Conservation (phyloP, 2,797 vertebrate genomes). For the Dryobates pubescens region DNA sequence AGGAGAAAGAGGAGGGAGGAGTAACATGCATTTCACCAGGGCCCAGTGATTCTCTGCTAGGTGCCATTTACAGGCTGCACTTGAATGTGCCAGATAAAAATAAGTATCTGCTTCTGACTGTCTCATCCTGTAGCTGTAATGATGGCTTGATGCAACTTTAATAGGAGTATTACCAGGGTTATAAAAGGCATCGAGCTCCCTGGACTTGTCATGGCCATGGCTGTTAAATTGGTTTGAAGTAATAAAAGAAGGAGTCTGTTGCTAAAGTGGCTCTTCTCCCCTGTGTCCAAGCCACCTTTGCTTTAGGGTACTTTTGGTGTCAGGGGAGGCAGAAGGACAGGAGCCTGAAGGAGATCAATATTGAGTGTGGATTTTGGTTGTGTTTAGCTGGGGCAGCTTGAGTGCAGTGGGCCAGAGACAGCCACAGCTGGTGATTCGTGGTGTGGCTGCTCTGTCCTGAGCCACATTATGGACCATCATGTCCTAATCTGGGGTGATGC, state of each 20-base stretch:
- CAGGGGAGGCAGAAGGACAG: neutral
- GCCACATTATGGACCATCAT: fast-evolving
- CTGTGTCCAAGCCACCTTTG: fast-evolving
- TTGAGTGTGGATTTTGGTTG: neutral
- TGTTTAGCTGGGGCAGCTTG: neutral
- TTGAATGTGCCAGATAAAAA: neutral
- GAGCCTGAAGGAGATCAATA: neutral
- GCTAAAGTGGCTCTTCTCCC: neutral
- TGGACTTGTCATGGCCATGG: neutral
- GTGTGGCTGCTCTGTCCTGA: neutral
- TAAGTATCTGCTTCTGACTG: neutral
- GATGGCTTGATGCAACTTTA: neutral
- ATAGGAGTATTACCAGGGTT: neutral
- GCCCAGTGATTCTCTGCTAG: neutral
- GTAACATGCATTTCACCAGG: neutral
- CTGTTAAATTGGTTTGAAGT: neutral
- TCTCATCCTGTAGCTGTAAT: neutral
- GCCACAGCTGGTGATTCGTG: fast-evolving
- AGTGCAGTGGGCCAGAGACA: neutral
- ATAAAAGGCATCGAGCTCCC: neutral
- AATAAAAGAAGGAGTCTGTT: neutral
- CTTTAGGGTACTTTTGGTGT: neutral
- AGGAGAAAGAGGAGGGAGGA: neutral
- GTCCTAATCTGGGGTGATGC: neutral
- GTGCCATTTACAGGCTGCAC: neutral